Evolutionary conservation across 2,797 vertebrate genomes (phyloP), one percentile per base, ranked within the genome.

Genomic region (Thaleichthys pacificus): DNA sequence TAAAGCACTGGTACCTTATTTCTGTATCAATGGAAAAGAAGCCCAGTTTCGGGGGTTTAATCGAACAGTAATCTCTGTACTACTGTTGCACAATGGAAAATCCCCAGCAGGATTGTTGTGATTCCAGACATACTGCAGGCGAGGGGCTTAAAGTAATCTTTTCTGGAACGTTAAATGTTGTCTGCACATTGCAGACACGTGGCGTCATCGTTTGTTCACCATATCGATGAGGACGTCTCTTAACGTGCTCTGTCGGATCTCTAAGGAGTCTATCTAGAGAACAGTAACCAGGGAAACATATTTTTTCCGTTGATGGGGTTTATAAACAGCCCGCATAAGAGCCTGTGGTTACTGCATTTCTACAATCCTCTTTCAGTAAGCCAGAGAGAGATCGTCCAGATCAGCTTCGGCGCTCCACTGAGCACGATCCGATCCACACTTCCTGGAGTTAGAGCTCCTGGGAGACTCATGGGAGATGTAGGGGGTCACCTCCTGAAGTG

Each of bases 321-420:
- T 17, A 54, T 17, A 54, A 60, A 77, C 82, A 65, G 66, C 71
- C 71, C 81, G 80, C 74, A 83, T 78, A 30, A 60, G 26, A 71
- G 72, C 80, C 74, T 66, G 68, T 83, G 72, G 60, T 84, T 77
- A 74, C 69, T 76, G 64, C 72, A 21, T 70, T 51, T 57, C 9
- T 61, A n/a, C 63, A 80, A 82, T 86, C 82, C 72, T 82, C 77
- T 82, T 80, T 78, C 49, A 77, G 68, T 84, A 80, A 84, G 83
- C 81, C 84, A 69, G 73, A 26, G 58, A 66, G 51, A 77, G 80
- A 75, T 82, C 32, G 69, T 54, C 51, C 17, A 54, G 38, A 42
- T 42, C 38, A 42, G 11, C 38, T 42, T 30, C 28, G 1, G 38
- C 38, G 3, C 38, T 60, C n/a, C n/a, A 22, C 57, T 11, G 57